phyloP scores from a whole-genome alignment of 2,113 vertebrate genomes.

The Geococcyx californianus region DNA sequence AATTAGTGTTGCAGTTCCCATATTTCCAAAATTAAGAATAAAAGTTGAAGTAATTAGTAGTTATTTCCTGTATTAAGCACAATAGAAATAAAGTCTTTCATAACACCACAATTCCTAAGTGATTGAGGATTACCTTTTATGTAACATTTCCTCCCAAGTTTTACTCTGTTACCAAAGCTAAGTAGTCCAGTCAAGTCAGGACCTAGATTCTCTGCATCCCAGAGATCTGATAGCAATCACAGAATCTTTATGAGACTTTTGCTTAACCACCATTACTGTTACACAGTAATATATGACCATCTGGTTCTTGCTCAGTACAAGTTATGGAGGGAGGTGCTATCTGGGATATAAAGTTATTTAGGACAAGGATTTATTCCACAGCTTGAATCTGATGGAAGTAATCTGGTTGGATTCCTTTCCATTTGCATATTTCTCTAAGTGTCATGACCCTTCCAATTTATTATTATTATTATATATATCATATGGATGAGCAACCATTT shows the following conservation, averaged over 20 bases:
- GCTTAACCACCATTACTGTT: neutral
- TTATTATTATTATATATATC: neutral
- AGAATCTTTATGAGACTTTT: neutral
- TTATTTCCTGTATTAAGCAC: conserved; percentile 15
- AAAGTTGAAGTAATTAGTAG: conserved; percentile 37
- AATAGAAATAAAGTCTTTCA: conserved; percentile 23
- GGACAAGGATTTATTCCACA: neutral
- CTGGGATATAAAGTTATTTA: neutral
- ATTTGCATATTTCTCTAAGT: neutral
- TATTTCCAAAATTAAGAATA: conserved; percentile 33
- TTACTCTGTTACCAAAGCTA: neutral
- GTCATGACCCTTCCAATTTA: neutral
- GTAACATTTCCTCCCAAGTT: neutral
- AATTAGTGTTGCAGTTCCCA: neutral
- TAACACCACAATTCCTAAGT: neutral
- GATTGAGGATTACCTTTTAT: conserved; percentile 27
- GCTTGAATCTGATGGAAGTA: neutral
- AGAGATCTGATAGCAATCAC: neutral
- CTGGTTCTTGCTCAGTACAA: neutral
- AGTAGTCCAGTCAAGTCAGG: neutral
- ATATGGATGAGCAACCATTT: neutral
- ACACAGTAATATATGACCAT: neutral
- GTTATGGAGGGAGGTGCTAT: neutral
- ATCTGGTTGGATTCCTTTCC: neutral
- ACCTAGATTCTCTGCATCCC: neutral